Percentiles rank a stretch among this genome's conserved stretches.
Conservation (phyloP, 2,888 invertebrate species). For the Lepidochitona cinerea region DNA sequence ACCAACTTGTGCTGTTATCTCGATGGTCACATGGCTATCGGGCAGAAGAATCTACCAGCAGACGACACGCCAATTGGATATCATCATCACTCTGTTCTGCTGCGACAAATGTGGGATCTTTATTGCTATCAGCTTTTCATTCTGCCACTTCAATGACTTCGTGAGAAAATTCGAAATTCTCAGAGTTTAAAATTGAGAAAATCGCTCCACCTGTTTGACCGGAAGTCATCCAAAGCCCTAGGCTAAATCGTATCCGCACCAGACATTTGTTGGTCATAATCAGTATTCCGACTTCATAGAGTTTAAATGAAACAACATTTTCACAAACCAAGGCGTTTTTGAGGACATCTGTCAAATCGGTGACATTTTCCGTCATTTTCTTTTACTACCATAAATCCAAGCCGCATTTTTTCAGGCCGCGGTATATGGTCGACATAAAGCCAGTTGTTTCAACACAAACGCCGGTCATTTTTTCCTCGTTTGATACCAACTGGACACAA, state of each 20-base stretch:
- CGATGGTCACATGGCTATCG: too few relatives aligned
- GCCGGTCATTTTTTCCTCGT: neutral
- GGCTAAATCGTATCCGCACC: neutral
- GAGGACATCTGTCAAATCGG: neutral
- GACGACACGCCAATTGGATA: too few relatives aligned
- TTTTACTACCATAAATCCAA: too few relatives aligned
- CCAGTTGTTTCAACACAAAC: neutral
- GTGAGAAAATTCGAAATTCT: neutral
- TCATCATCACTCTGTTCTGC: too few relatives aligned
- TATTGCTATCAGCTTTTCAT: too few relatives aligned
- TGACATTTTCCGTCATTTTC: neutral
- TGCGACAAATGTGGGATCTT: too few relatives aligned
- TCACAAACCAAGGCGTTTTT: neutral
- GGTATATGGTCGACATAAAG: too few relatives aligned
- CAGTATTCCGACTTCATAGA: neutral
- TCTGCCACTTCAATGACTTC: neutral
- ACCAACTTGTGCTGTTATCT: too few relatives aligned
- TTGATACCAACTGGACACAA: neutral
- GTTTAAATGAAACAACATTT: neutral
- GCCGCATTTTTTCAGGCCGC: too few relatives aligned
- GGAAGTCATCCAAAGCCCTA: too few relatives aligned
- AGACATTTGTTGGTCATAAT: neutral
- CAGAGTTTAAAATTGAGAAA: neutral
- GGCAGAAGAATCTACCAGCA: too few relatives aligned
- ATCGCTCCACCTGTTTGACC: neutral